These are phyloP conservation scores for Cephalopachus bancanus DNA, from an alignment of 2,797 vertebrate genomes.

Conservation along the genomic window DNA sequence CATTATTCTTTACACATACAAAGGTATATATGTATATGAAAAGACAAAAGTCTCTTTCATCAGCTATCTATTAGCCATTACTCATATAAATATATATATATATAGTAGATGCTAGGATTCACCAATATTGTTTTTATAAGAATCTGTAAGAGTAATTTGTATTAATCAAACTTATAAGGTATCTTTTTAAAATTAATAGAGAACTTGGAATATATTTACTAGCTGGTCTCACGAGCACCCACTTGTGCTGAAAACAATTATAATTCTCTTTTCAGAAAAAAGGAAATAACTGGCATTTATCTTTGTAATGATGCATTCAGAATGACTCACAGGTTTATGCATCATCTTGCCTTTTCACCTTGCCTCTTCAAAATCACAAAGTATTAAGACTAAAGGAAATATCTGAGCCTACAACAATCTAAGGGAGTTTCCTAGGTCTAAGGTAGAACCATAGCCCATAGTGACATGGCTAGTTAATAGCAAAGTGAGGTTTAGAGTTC, in stretches of 20 bases:
- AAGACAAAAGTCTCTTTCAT: not conserved
- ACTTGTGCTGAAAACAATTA: conserved; percentile 46
- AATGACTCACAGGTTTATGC: not conserved
- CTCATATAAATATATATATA: not conserved
- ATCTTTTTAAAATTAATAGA: conserved; percentile 69
- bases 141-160: conserved; percentile 20
- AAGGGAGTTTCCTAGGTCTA: not conserved
- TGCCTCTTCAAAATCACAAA: not conserved
- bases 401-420: not conserved
- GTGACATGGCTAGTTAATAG: not conserved
- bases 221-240: conserved; percentile 16
- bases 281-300: not conserved
- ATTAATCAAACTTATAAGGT: conserved; percentile 55
- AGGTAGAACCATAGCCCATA: not conserved
- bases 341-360: not conserved
- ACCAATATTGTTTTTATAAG: conserved; percentile 51
- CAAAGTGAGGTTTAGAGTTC: not conserved
- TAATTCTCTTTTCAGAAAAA: conserved; percentile 23
- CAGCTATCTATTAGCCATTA: not conserved
- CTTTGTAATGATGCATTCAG: not conserved
- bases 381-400: not conserved
- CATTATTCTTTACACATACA: not conserved
- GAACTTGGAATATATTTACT: conserved; percentile 66
- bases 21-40: not conserved
- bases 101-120: conserved; percentile 10